These are phyloP conservation scores for Pollicipes pollicipes DNA, from an alignment of 1,140 invertebrate species.

Conservation along the genomic window DNA sequence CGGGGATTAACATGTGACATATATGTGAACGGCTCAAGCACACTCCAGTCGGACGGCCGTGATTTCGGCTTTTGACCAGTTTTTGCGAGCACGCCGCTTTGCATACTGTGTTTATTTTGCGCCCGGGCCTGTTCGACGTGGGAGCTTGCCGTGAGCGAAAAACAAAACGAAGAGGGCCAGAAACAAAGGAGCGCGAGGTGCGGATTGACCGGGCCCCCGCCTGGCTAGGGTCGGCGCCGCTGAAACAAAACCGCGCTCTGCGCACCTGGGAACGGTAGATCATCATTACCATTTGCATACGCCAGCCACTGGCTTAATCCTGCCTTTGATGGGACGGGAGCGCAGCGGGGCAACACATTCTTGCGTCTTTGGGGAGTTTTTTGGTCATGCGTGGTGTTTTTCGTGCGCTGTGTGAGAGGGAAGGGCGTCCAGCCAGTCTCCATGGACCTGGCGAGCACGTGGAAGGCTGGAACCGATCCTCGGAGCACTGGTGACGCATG, in stretches of 20 bases:
- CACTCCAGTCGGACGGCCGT: background rate
- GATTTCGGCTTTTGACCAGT: background rate
- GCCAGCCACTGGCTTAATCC: background rate
- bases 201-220: background rate
- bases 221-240: too few relatives aligned
- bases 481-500: too few relatives aligned
- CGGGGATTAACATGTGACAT: background rate
- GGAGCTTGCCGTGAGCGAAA: background rate
- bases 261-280: background rate
- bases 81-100: background rate
- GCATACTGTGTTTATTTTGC: slow-evolving; percentile 1
- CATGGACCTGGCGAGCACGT: background rate
- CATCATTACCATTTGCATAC: slow-evolving; percentile 1
- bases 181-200: background rate
- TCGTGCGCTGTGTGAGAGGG: background rate
- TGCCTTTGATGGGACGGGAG: background rate
- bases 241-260: background rate
- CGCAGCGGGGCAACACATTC: background rate
- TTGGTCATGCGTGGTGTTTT: background rate
- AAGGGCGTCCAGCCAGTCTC: background rate
- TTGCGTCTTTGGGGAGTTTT: background rate
- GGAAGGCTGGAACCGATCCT: too few relatives aligned
- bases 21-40: background rate
- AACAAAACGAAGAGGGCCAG: background rate
- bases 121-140: background rate